phyloP scores from a whole-genome alignment of 2,888 invertebrate species.

The Bellardia pandia region DNA sequence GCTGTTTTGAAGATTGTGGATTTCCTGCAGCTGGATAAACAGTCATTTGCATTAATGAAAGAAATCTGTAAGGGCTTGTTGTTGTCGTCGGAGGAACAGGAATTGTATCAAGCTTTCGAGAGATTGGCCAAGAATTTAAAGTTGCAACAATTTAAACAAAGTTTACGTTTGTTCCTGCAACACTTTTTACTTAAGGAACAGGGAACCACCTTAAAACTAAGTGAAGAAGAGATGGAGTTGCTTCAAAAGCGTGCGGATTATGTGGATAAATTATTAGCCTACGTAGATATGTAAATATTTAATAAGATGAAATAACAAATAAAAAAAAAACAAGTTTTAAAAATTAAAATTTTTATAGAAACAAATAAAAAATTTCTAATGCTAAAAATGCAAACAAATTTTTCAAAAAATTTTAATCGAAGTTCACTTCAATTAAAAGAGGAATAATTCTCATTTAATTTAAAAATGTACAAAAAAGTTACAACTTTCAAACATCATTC shows the following conservation, averaged over 20 bases:
- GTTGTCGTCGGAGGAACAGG: conserved; percentile 87
- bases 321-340: not conserved
- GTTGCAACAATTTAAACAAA: conserved; percentile 92
- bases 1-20: conserved; percentile 95
- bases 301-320: not conserved
- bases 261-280: conserved; percentile 88
- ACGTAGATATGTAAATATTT: conserved; percentile 78
- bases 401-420: no score
- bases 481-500: no score
- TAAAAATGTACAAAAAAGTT: no score
- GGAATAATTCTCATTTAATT: no score
- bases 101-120: conserved; percentile 87
- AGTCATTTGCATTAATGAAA: conserved; percentile 91
- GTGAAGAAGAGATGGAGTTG: conserved; percentile 84
- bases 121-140: conserved; percentile 90
- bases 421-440: no score
- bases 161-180: conserved; percentile 92
- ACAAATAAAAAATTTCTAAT: no score
- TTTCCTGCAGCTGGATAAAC: conserved; percentile 93
- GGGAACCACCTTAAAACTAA: conserved; percentile 83
- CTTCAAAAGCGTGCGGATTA: conserved; percentile 87
- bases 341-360: no score
- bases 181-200: conserved; percentile 91
- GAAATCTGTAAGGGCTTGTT: conserved; percentile 91
- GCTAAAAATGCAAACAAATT: no score